Base-by-base conservation (phyloP, 2,113 vertebrate species). In the Anguilla japonica region DNA sequence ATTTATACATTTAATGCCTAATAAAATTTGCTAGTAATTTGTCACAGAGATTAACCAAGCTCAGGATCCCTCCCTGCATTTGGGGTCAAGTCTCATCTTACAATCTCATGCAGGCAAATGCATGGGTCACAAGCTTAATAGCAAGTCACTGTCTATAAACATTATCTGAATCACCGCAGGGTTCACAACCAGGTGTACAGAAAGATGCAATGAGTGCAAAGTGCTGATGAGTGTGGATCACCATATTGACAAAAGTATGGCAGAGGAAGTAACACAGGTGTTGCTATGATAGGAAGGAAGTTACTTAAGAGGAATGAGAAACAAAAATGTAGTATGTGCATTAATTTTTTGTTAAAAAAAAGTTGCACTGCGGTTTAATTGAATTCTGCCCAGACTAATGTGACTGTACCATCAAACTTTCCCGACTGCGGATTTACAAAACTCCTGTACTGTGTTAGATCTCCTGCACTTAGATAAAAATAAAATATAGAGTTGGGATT, bases 1-100 rank as follows among this genome's bases (percentile, higher is more conserved):
- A 43, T 75, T 75, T 84, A 84, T 83, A 83, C 40, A 71, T 84
- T 71, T 84, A 84, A 75, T 84, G 60, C 60, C 20, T 75, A 84
- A 84, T 84, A 84, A 84, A 67, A 84, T 84, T 67, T 84, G 11
- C 83, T n/a, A 43, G 63, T 75, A 71, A 84, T 84, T 84, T 84
- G 83, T 84, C 83, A 84, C 50, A 71, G 83, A 84, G 83, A 71
- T 84, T 84, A 41, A 71, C 43, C 41, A 39, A 71, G 83, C 63
- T 84, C 29, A 41, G 60, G 71, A 75, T 63, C 43, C 63, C 71
- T 26, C 7, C 63, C 20, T 26, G 26, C 41, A 71, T 41, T 84
- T 75, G 22, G 83, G 57, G 41, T 43, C 83, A 84, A 20, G 53
- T 39, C 22, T 60, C 34, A 20, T 29, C 56, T 18, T 13, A 40